Evolutionary conservation across 1,140 invertebrate genomes (phyloP).

Genomic region (Drosophila saltans): DNA sequence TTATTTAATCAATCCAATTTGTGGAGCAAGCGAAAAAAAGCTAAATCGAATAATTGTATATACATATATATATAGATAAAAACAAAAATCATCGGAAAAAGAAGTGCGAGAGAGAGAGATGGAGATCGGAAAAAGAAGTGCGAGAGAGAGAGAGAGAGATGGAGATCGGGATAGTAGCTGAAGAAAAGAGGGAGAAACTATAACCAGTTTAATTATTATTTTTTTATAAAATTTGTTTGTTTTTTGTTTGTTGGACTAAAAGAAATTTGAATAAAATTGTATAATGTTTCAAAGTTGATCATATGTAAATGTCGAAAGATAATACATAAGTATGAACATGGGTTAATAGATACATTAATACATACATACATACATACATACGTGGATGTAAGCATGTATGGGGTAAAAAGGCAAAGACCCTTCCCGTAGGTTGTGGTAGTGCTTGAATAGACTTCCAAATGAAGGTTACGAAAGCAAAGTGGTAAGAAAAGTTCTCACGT

Average conservation of each 20-base stretch:
- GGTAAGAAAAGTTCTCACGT: constrained; percentile 50
- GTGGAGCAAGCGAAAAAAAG: constrained; percentile 73
- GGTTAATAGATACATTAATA: constrained; percentile 23
- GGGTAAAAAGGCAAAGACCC: constrained; percentile 46
- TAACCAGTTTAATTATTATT: constrained; percentile 81
- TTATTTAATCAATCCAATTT: constrained; percentile 82
- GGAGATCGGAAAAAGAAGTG: constrained; percentile 16
- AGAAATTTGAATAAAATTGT: constrained; percentile 77
- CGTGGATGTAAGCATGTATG: constrained; percentile 34
- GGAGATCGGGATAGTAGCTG: neutral
- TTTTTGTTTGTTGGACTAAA: constrained; percentile 27
- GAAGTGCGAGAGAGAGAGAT: constrained; percentile 19
- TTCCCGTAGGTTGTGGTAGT: constrained; percentile 45
- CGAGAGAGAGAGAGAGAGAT: constrained; percentile 17
- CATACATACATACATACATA: constrained; percentile 36
- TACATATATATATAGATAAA: constrained; percentile 31
- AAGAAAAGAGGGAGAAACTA: constrained; percentile 44
- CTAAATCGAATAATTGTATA: constrained; percentile 68
- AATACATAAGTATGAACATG: constrained; percentile 31
- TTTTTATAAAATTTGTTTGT: constrained; percentile 68
- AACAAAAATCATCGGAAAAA: constrained; percentile 36
- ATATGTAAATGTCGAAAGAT: constrained; percentile 34
- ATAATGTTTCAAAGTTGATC: constrained; percentile 47
- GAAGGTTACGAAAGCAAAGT: constrained; percentile 26
- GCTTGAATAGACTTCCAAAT: constrained; percentile 54